These are phyloP conservation scores for Temnothorax ravouxi DNA, from an alignment of 2,888 invertebrate species.

Conservation along the genomic window DNA sequence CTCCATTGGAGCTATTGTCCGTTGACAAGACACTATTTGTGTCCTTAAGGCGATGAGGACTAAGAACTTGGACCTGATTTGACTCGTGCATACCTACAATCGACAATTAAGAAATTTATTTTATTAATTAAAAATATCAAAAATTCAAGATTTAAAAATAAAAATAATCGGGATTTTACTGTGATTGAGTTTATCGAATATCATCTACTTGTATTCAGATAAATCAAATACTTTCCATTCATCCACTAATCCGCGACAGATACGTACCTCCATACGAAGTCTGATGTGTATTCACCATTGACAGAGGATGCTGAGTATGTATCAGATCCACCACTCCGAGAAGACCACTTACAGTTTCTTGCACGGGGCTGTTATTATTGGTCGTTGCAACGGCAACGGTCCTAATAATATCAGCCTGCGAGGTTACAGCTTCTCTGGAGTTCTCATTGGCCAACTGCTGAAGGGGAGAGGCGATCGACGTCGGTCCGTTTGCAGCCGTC, in stretches of 20 bases:
- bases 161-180: neutral
- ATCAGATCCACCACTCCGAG: constrained; percentile 87
- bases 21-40: constrained; percentile 77
- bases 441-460: constrained; percentile 86
- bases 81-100: constrained; percentile 76
- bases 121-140: neutral
- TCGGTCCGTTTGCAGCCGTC: constrained; percentile 68
- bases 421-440: constrained; percentile 79
- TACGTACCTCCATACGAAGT: constrained; percentile 70
- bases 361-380: constrained; percentile 79
- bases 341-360: constrained; percentile 78
- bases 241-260: neutral
- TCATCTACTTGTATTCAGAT: too few relatives aligned
- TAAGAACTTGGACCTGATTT: constrained; percentile 82
- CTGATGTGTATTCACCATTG: constrained; percentile 75
- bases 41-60: constrained; percentile 83
- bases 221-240: neutral
- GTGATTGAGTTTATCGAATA: neutral
- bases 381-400: constrained; percentile 73
- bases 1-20: constrained; percentile 73
- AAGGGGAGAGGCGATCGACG: constrained; percentile 78
- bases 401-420: constrained; percentile 77
- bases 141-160: neutral
- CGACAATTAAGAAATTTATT: neutral
- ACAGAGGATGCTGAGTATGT: constrained; percentile 82